Base-by-base conservation (phyloP, 2,888 invertebrate species). In the Eretmocerus hayati region DNA sequence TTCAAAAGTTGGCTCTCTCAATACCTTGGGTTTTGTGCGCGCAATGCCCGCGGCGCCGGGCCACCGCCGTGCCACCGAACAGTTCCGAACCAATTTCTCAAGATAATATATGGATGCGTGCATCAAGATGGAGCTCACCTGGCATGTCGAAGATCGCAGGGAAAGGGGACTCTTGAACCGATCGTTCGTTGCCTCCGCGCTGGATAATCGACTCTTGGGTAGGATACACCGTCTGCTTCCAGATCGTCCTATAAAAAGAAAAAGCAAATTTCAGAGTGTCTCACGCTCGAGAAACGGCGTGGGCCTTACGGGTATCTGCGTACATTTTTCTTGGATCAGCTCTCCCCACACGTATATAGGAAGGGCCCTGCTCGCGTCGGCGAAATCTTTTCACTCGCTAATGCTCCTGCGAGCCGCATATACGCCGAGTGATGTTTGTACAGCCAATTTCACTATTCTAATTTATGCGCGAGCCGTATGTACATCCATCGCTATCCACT, bases 111-210 rank as follows among this genome's bases (percentile, higher is more conserved):
- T 26, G 26, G 11, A 26, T 26, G 26, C 26, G 26, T 26, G 26
- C 26, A 26, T 11, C 26, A 11, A 6, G n/a, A n/a, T n/a, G n/a
- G 26, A 52, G 46, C 51, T 41, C 59, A 69, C 69, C 79, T 66
- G 48, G 61, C 63, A 37, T 54, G 58, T 44, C 56, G 62, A 31
- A 60, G 60, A 46, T 69, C 59, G 52, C 74, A 74, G 13, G 73
- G 73, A 58, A 74, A 74, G 9, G 63, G 60, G 18, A 62, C 48
- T 6, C 55, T 44, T 4, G 60, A 53, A 1, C 62, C 54, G 33
- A 72, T 56, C n/a, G 30, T 56, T 13, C 58, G 62, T 52, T 73
- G 73, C 43, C 58, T 63, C 45, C 68, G 60, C 32, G 60, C 50
- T 5, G 59, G 57, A 23, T 60, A 59, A 15, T 55, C 46, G 13